Evolutionary conservation across 2,797 vertebrate genomes (phyloP), one percentile per base, ranked within the genome.

Genomic region (Gambusia yucatana): DNA sequence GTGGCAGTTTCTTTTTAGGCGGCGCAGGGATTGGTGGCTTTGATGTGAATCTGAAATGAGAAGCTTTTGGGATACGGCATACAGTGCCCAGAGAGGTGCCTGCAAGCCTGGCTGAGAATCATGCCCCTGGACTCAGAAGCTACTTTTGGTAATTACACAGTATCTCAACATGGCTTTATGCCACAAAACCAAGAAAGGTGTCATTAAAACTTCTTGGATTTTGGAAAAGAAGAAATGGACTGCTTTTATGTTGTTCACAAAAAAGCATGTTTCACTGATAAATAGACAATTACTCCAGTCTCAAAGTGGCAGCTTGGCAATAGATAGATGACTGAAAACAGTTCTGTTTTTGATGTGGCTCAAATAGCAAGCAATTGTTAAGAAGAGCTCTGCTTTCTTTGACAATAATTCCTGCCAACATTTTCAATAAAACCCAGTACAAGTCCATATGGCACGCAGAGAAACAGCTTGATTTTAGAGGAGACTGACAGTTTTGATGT

Each of bases 1-100:
- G 71, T 71, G 75, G 83, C 10, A 39, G 50, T 65, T 73, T 6
- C 73, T 75, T 74, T 70, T 81, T 20, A 28, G 25, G 61, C 41
- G 73, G 74, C 41, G 52, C 59, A 70, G 80, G 67, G 84, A 77
- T 71, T 46, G 47, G 50, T 79, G 76, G 81, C 90, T 93, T 91
- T 91, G 88, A 92, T 89, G 88, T 87, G 83, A 88, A 86, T 91
- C 73, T 85, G 77, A 90, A 89, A 87, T 73, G 76, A 84, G 82
- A 77, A 82, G 72, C 52, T 80, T 86, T 82, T 82, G 87, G 85
- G 89, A 89, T 84, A 78, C 28, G 69, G 77, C 43, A 8, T 41
- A 77, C 67, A 30, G 77, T 76, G 87, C 85, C 87, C 84, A 85
- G 84, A 90, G 85, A 89, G 90, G 83, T 87, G 89, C 78, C 88